A percentile compares a stretch with the other conserved stretches of the same genome.
phyloP scores from a whole-genome alignment of 1,140 invertebrate species.

The Drepana arcuata region DNA sequence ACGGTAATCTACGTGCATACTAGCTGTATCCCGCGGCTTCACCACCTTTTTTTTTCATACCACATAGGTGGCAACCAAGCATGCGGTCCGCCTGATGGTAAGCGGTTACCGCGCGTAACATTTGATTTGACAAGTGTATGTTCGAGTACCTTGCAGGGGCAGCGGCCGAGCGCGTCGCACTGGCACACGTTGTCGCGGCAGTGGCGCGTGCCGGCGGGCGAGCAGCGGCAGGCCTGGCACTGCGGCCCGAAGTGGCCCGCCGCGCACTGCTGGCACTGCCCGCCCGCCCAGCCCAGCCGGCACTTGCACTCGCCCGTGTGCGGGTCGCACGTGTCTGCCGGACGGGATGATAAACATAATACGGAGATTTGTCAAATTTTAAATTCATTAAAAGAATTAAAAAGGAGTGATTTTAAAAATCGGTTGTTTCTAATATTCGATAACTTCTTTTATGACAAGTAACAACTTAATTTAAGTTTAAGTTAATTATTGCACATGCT shows the following conservation, averaged over 20 bases:
- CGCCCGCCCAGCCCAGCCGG: slow-evolving; percentile 83
- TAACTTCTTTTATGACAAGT: neutral
- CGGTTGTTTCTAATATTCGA: neutral
- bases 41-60: no score
- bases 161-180: slow-evolving; percentile 84
- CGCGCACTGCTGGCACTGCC: slow-evolving; percentile 85
- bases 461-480: neutral
- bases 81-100: no score
- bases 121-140: no score
- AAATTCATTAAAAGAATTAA: no score
- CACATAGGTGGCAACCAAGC: no score
- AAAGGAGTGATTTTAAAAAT: no score
- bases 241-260: slow-evolving; percentile 90
- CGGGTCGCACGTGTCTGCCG: slow-evolving; percentile 78
- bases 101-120: no score
- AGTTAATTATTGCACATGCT: neutral
- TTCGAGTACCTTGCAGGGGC: slow-evolving; percentile 93
- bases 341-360: slow-evolving; percentile 1
- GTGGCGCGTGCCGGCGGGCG: slow-evolving; percentile 77
- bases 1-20: no score
- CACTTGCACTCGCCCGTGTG: slow-evolving; percentile 87
- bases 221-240: slow-evolving; percentile 88
- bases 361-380: no score
- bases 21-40: no score
- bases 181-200: slow-evolving; percentile 77